phyloP scores from a whole-genome alignment of 2,113 vertebrate genomes.

The Herpetotheres cachinnans region DNA sequence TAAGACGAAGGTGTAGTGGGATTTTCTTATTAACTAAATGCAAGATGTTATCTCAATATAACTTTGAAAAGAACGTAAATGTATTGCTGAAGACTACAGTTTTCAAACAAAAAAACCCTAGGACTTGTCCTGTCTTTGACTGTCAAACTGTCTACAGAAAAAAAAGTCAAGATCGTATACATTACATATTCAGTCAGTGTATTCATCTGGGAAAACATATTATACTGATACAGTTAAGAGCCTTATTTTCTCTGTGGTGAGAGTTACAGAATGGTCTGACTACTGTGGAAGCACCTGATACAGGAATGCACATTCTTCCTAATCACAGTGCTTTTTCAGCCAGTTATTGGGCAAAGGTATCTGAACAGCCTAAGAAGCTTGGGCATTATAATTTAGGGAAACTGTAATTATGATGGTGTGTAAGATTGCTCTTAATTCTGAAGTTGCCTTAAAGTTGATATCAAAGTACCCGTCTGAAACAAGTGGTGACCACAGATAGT shows the following conservation, averaged over 20 bases:
- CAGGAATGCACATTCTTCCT: neutral
- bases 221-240: neutral
- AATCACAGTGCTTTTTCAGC: neutral
- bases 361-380: neutral
- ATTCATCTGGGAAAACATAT: neutral
- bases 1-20: neutral
- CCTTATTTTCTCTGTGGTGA: neutral
- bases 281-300: neutral
- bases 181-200: neutral
- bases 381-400: neutral
- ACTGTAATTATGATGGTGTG: neutral
- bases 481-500: neutral
- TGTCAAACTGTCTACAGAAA: neutral
- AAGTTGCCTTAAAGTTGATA: neutral
- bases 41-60: neutral
- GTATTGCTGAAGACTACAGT: neutral
- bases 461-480: neutral
- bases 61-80: neutral
- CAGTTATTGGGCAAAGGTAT: neutral
- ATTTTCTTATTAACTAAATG: neutral
- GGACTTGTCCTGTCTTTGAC: neutral
- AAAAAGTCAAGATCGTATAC: fast-evolving
- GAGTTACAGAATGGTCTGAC: neutral
- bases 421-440: neutral
- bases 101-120: neutral